These are phyloP conservation scores for Hydrochoerus hydrochaeris DNA, from an alignment of 2,113 vertebrate genomes.

Conservation along the genomic window DNA sequence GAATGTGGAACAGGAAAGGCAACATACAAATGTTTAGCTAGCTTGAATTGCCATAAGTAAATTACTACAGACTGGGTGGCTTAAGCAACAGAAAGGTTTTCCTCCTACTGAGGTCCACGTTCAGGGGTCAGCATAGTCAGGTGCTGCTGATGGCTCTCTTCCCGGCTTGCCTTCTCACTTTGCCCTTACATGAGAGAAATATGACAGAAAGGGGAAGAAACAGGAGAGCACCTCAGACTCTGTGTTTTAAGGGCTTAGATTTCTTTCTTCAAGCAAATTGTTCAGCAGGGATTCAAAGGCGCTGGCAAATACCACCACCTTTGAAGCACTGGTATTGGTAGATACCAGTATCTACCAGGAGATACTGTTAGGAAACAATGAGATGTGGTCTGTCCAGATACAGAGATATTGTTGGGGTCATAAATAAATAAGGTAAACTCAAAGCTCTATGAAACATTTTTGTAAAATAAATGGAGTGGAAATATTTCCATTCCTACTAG, in stretches of 20 bases:
- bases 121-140: neutral
- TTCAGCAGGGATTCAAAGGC: neutral
- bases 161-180: neutral
- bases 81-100: neutral
- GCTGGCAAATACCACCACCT: too few relatives aligned
- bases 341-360: neutral
- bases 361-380: neutral
- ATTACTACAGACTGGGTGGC: neutral
- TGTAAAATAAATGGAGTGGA: neutral
- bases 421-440: neutral
- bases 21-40: neutral
- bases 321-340: too few relatives aligned
- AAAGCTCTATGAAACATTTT: neutral
- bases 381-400: neutral
- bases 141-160: neutral
- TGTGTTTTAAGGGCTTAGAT: neutral
- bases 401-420: neutral
- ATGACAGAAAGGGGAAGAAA: too few relatives aligned
- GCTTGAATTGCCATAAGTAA: neutral
- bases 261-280: neutral
- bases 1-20: neutral
- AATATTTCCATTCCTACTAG: neutral
- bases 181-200: neutral
- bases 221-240: neutral
- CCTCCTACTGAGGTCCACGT: neutral